Base-by-base conservation (phyloP, 2,888 invertebrate genomes). In the Ceriagrion tenellum region DNA sequence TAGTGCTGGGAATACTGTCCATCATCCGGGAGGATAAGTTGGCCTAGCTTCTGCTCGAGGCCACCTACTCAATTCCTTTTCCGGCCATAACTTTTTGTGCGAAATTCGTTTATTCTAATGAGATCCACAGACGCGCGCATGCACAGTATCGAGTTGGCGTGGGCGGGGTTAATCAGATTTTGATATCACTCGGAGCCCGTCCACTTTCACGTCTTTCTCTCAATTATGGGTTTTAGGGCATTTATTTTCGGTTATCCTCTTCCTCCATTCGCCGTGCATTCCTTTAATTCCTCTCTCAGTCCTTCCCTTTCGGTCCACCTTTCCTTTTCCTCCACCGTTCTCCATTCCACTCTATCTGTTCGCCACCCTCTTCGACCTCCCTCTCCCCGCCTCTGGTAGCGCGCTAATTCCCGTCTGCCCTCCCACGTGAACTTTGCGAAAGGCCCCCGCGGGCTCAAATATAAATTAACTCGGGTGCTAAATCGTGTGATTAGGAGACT, bases 401-500 rank as follows among this genome's bases (percentile, higher is more conserved):
- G 89, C 55, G 63, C 40, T 91, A 91, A 91, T 91, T 91, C 91
- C 63, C 91, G 69, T 91, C 91, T 91, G 59, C 30, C 47, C 47
- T 63, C 91, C 23, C 35, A 63, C 91, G 63, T 40, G 40, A 91
- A 91, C 59, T 63, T 93, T 69, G 47, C 63, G 20, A 40, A 69
- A n/a, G 93, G 26, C 69, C 93, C 93, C 74, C n/a, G 63, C 35
- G 63, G 91, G 40, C 63, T 93, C 93, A 93, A 93, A 93, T 93
- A 69, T 69, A 93, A 93, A 93, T 93, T 93, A 93, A 93, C 93
- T 93, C 93, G 69, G 93, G 93, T 93, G 93, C 69, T 93, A 93
- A 93, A 93, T 93, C 93, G 93, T n/a, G n/a, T 74, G 93, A 93
- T 93, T 93, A 93, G 93, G 93, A 69, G 69, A 93, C 93, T 93